Base-by-base conservation (phyloP, 2,888 invertebrate species). In the Caenorhabditis sp. region DNA sequence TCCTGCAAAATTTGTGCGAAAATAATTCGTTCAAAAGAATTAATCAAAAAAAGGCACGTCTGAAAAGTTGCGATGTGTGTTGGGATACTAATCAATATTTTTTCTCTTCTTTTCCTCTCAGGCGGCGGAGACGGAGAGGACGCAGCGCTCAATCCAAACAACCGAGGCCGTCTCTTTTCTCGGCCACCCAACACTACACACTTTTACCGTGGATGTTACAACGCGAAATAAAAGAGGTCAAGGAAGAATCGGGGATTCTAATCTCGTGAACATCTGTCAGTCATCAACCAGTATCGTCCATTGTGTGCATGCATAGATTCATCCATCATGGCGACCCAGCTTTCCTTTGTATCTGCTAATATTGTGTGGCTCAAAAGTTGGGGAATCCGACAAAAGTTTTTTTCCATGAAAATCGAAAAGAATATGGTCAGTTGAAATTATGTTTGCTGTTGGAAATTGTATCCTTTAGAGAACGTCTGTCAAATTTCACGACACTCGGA, bases 151-250 rank as follows among this genome's bases (percentile, higher is more conserved):
- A 47, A 19, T 19, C 47, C 47, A n/a, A 47, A 47, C 19, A 47
- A 47, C 47, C 19, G 6, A 4, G 47, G 47, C 19, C 19, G 19
- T 54, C 26, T 54, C 54, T 14, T 26, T 54, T 54, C 54, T 26
- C 54, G 54, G 54, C 54, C 54, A 54, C 14, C 47, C 19, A n/a
- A 3, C 19, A 19, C 7, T 19, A 8, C 47, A 3, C 19, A 19
- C 7, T 19, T 19, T 12, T 26, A 26, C 14, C 19, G 19, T 22
- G 22, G 10, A 49, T 26, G 54, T 54, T 54, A 26, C 54, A 19
- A 19, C 54, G 38, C 10, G 31, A 31, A 31, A 5, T 12, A 54
- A 54, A 54, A 54, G 54, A 54, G 54, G 54, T 54, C 54, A 54
- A 26, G 54, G 26, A 54, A 0, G 22, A 14, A 24, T 4, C 6